Conservation (phyloP, 2,113 vertebrate species). For the Syrrhaptes paradoxus region DNA sequence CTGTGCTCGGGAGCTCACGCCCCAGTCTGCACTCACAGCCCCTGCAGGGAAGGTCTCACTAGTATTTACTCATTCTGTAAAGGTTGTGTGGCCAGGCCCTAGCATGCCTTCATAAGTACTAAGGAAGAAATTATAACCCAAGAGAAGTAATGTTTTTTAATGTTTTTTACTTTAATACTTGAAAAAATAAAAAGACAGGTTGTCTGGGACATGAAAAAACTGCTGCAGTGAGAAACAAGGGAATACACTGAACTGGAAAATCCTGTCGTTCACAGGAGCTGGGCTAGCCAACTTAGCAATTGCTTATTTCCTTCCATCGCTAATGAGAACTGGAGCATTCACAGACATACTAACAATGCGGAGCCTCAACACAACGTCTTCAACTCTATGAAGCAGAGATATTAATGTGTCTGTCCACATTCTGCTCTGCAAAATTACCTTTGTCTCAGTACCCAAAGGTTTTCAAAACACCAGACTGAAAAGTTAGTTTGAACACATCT, state of each 20-base stretch:
- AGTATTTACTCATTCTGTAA: not conserved
- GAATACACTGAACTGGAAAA: slow-evolving; percentile 56
- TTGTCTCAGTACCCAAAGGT: not conserved
- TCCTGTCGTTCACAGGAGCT: slow-evolving; percentile 13
- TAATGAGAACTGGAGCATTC: slow-evolving; percentile 4
- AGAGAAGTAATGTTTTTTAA: not conserved
- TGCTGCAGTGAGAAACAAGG: not conserved
- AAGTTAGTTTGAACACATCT: not conserved
- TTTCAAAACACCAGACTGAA: not conserved
- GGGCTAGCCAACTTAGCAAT: not conserved
- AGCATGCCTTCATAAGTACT: not conserved
- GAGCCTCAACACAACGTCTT: not conserved
- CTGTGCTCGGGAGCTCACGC: not conserved
- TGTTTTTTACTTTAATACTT: not conserved
- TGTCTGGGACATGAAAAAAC: not conserved
- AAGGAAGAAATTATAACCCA: not conserved
- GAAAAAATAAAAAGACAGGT: not conserved
- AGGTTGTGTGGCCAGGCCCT: not conserved
- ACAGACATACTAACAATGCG: not conserved
- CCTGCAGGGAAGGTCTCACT: not conserved
- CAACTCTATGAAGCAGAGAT: not conserved
- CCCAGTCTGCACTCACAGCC: rapidly evolving
- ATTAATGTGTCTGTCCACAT: not conserved
- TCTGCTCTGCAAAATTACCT: not conserved
- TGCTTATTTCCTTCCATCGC: slow-evolving; percentile 32